phyloP scores from a whole-genome alignment of 2,797 vertebrate species.

The Heteromormyrus szaboi region DNA sequence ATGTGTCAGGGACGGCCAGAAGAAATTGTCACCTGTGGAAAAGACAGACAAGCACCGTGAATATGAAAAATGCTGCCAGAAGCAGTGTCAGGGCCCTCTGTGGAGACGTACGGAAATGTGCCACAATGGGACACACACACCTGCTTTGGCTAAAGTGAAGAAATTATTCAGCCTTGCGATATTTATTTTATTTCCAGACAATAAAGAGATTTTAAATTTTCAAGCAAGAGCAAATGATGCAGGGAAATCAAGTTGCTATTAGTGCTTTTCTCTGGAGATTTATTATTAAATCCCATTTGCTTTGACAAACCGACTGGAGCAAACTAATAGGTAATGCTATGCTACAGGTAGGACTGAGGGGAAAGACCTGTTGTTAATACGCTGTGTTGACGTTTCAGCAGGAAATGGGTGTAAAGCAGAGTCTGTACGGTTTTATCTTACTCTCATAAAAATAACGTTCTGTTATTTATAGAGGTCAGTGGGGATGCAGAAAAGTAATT shows the following conservation, averaged over 20 bases:
- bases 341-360: background rate
- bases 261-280: background rate
- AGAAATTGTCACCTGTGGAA: background rate
- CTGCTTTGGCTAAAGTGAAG: background rate
- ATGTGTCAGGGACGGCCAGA: background rate
- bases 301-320: background rate
- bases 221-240: background rate
- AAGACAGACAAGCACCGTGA: background rate
- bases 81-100: background rate
- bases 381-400: background rate
- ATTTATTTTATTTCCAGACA: background rate
- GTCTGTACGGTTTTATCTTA: background rate
- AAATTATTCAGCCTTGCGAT: background rate
- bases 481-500: slow-evolving; percentile 11
- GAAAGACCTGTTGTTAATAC: background rate
- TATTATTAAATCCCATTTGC: background rate
- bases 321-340: background rate
- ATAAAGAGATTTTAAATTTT: background rate
- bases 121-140: background rate
- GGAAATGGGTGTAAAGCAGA: background rate
- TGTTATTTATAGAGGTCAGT: slow-evolving; percentile 8
- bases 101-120: background rate
- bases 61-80: background rate
- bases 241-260: background rate
- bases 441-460: background rate